Evolutionary conservation across 2,888 invertebrate species (phyloP).

Genomic region (Escarpia spicata): DNA sequence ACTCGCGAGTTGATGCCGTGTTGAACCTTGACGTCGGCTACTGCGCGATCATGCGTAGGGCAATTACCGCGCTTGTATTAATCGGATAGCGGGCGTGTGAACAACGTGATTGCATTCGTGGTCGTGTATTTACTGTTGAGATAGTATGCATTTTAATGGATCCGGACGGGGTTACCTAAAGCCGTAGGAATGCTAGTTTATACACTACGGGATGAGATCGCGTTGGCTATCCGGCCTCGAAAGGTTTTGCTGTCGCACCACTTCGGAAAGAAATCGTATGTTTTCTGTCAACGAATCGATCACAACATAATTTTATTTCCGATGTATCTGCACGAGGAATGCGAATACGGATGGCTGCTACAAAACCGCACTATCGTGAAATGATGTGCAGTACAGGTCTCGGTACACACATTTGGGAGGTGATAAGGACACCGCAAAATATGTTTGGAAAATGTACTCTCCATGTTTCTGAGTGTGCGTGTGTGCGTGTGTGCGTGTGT

Average conservation of each 20-base stretch:
- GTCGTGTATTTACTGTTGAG: neutral
- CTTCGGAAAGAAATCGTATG: neutral
- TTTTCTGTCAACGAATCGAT: neutral
- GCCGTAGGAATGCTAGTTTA: neutral
- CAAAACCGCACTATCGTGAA: too few relatives aligned
- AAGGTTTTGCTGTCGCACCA: neutral
- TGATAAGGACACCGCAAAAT: too few relatives aligned
- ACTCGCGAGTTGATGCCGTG: neutral
- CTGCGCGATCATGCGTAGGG: neutral
- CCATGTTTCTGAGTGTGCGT: neutral
- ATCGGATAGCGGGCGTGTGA: neutral
- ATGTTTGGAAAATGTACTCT: neutral
- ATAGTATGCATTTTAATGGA: neutral
- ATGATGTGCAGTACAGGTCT: too few relatives aligned
- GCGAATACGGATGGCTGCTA: neutral
- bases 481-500: neutral
- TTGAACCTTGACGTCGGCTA: neutral
- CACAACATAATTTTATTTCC: neutral
- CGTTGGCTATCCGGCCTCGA: neutral
- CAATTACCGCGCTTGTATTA: neutral
- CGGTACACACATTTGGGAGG: too few relatives aligned
- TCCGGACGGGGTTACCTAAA: neutral
- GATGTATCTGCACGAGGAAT: neutral
- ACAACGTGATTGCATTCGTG: neutral
- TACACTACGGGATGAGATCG: neutral